Evolutionary conservation across 2,113 vertebrate species (phyloP).

Genomic region (Amphiprion ocellaris): DNA sequence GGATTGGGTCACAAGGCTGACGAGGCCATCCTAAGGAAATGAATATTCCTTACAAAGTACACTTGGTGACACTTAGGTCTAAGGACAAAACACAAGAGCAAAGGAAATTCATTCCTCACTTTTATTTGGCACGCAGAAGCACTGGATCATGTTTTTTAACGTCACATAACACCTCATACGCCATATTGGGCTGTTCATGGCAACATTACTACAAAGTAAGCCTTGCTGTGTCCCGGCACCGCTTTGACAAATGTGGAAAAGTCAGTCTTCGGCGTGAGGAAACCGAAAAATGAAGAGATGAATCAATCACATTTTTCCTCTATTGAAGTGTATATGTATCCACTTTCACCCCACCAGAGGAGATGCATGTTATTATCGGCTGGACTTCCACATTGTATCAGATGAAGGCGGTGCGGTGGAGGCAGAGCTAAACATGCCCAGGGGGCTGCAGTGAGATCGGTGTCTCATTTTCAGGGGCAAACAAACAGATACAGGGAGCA

Average conservation of each 20-base stretch:
- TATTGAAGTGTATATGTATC: conserved; percentile 57
- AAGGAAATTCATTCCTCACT: conserved; percentile 69
- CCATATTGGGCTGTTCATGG: conserved; percentile 39
- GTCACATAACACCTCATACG: conserved; percentile 35
- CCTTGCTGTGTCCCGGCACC: not conserved
- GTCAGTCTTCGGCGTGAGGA: conserved; percentile 3
- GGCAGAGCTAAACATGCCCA: conserved; percentile 81
- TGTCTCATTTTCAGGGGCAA: conserved; percentile 84
- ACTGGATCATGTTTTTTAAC: conserved; percentile 43
- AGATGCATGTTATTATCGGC: conserved; percentile 67
- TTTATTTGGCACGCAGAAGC: conserved; percentile 60
- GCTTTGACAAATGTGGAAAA: not conserved
- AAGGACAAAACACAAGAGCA: conserved; percentile 76
- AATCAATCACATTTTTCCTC: conserved; percentile 48
- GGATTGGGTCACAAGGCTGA: conserved; percentile 86
- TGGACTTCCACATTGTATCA: conserved; percentile 82
- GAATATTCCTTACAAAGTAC: conserved; percentile 85
- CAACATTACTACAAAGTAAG: conserved; percentile 35
- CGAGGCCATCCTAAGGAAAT: conserved; percentile 84
- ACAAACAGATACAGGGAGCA: conserved; percentile 84
- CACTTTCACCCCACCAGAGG: conserved; percentile 62
- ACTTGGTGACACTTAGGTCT: conserved; percentile 80
- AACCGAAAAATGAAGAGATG: conserved; percentile 28
- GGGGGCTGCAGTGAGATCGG: conserved; percentile 75
- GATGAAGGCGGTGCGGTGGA: conserved; percentile 73